These are phyloP conservation scores for Willowsia nigromaculata DNA, from an alignment of 2,888 invertebrate species.

Conservation along the genomic window DNA sequence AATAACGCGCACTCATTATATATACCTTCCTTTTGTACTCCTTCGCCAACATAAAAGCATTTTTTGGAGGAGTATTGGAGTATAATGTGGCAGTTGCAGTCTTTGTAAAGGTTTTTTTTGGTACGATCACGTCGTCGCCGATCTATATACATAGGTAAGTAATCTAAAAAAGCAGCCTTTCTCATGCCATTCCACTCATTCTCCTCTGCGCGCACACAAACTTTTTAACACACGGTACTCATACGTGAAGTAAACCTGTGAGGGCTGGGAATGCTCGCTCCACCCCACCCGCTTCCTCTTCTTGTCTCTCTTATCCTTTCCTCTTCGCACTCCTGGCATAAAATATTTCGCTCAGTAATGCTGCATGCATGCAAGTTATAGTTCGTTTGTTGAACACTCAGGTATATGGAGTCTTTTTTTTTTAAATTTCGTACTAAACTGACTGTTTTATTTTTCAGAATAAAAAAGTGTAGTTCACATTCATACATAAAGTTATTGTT, in stretches of 20 bases:
- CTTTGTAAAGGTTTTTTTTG: constrained; percentile 19
- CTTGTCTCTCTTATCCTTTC: constrained; percentile 50
- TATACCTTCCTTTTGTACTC: neutral
- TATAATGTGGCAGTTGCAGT: neutral
- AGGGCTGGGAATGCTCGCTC: constrained; percentile 77
- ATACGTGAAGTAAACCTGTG: constrained; percentile 52
- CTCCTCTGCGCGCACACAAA: constrained; percentile 40
- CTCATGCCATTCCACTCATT: neutral
- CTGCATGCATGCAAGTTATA: neutral
- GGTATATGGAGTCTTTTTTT: neutral
- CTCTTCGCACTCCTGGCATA: neutral
- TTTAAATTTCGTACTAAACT: neutral
- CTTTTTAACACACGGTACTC: constrained; percentile 1
- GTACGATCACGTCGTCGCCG: neutral
- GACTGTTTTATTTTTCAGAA: neutral
- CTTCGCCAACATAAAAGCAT: neutral
- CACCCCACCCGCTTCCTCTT: constrained; percentile 78
- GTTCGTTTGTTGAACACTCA: neutral
- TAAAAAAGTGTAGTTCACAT: neutral
- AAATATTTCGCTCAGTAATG: neutral
- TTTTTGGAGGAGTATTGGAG: constrained; percentile 22
- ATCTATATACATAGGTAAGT: constrained; percentile 1
- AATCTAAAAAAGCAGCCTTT: too few species aligned
- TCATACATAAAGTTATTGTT: neutral
- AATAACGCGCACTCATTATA: neutral